phyloP scores from a whole-genome alignment of 2,113 vertebrate genomes.

The Hydrolagus affinis region DNA sequence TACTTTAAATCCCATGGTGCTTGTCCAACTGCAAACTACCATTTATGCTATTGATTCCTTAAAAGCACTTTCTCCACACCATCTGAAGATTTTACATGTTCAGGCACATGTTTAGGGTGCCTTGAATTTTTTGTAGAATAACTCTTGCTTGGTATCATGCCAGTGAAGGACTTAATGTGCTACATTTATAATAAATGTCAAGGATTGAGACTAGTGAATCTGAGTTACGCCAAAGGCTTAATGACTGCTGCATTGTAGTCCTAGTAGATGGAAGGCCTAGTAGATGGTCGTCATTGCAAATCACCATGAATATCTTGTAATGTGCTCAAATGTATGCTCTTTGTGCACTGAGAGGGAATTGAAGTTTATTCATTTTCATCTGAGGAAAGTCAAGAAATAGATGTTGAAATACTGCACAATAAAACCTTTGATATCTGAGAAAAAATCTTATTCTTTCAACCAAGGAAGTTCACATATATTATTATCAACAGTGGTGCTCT shows the following conservation, averaged over 20 bases:
- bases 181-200: neutral
- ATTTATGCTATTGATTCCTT: too few relatives aligned
- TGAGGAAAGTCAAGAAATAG: neutral
- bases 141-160: neutral
- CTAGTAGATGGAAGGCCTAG: neutral
- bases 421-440: neutral
- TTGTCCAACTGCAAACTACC: too few relatives aligned
- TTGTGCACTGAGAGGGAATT: neutral
- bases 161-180: neutral
- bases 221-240: neutral
- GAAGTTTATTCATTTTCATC: neutral
- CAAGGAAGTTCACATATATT: too few relatives aligned
- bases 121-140: neutral
- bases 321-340: neutral
- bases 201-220: neutral
- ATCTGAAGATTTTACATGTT: neutral
- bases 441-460: neutral
- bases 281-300: neutral
- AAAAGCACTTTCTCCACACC: too few relatives aligned
- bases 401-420: neutral
- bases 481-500: too few relatives aligned
- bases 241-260: constrained; percentile 2
- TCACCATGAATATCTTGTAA: neutral
- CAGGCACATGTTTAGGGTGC: neutral
- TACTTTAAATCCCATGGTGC: too few relatives aligned